Evolutionary conservation across 2,113 vertebrate genomes (phyloP).

Genomic region (Syngnathus typhle): DNA sequence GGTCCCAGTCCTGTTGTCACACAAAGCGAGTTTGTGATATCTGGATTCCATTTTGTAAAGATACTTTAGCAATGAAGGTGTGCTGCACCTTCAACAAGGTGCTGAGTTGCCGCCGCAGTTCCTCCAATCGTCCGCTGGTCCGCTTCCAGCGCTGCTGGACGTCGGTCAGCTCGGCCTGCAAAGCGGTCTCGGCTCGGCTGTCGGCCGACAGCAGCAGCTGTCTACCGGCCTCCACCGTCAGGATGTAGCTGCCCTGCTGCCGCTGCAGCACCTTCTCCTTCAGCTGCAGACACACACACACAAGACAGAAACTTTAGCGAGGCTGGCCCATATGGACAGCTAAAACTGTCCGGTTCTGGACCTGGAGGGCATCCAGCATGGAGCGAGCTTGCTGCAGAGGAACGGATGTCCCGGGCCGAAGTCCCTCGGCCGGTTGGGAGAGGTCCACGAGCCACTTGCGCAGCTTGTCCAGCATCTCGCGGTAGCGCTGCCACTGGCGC

Average conservation of each 20-base stretch:
- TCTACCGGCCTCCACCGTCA: constrained; percentile 89
- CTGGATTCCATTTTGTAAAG: neutral
- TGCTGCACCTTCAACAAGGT: constrained; percentile 68
- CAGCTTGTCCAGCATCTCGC: constrained; percentile 87
- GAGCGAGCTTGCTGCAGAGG: constrained; percentile 83
- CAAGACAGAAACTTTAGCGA: no score
- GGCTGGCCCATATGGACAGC: no score
- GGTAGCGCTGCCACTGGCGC: constrained; percentile 91
- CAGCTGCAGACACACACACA: constrained; percentile 64
- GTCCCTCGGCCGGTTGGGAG: constrained; percentile 66
- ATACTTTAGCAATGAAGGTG: no score
- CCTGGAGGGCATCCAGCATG: constrained; percentile 87
- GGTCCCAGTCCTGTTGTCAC: constrained; percentile 84
- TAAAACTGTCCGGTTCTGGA: constrained; percentile 37
- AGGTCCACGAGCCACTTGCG: constrained; percentile 82
- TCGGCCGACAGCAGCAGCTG: constrained; percentile 89
- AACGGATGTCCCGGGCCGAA: constrained; percentile 64
- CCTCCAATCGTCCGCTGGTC: constrained; percentile 74
- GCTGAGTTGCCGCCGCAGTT: constrained; percentile 80
- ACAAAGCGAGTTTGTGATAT: neutral
- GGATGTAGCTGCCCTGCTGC: constrained; percentile 94
- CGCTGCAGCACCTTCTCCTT: constrained; percentile 88
- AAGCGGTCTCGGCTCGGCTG: constrained; percentile 69
- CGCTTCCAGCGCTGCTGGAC: constrained; percentile 86
- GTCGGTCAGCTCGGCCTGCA: constrained; percentile 84